Conservation (phyloP, 2,113 vertebrate species). For the Syngnathoides biaculeatus region DNA sequence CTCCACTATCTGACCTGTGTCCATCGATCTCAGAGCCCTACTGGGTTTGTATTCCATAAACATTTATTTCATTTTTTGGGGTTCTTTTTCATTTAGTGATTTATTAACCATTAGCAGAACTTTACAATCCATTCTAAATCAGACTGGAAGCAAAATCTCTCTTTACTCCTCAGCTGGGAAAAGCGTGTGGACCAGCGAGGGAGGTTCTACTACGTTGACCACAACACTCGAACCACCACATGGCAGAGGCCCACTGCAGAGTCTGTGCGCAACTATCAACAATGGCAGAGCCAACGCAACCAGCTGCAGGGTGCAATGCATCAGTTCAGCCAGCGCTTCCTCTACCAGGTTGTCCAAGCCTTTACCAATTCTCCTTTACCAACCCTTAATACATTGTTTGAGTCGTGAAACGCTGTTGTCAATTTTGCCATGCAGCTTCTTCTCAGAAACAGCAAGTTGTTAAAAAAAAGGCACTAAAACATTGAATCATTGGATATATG, state of each 20-base stretch:
- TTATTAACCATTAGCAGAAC: too few relatives aligned
- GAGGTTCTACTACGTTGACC: conserved; percentile 94
- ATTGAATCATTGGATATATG: too few relatives aligned
- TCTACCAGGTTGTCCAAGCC: conserved; percentile 83
- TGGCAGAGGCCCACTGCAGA: conserved; percentile 95
- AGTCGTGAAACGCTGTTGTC: too few relatives aligned
- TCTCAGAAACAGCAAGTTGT: too few relatives aligned
- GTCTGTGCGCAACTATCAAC: conserved; percentile 92
- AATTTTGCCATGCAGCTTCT: too few relatives aligned
- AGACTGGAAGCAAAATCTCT: conserved; percentile 12
- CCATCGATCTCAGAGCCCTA: too few relatives aligned
- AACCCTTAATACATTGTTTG: background rate
- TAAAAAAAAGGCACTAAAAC: too few relatives aligned
- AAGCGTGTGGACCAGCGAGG: conserved; percentile 93
- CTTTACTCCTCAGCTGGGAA: conserved; percentile 81
- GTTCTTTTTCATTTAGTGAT: too few relatives aligned
- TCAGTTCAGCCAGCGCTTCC: conserved; percentile 97
- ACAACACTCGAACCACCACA: conserved; percentile 97
- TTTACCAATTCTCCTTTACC: background rate
- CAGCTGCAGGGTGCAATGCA: conserved; percentile 98
- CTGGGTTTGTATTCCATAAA: too few relatives aligned
- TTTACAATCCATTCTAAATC: too few relatives aligned
- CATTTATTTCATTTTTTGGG: too few relatives aligned
- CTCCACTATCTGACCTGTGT: too few relatives aligned
- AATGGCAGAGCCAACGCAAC: conserved; percentile 94